phyloP scores from a whole-genome alignment of 1,140 invertebrate genomes.

The Phocides pigmalion region DNA sequence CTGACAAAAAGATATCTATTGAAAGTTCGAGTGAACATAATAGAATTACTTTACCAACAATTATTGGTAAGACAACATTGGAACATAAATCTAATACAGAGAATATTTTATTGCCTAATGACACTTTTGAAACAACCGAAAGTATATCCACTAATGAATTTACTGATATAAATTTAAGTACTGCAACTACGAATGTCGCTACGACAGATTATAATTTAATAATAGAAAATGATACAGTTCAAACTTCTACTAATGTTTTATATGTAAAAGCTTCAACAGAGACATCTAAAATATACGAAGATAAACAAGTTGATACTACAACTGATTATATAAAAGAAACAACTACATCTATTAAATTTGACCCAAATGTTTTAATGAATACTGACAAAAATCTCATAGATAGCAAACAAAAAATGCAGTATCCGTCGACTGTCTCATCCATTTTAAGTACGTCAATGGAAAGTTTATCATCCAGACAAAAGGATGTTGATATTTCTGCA shows the following conservation, averaged over 20 bases:
- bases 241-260: neutral
- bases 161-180: neutral
- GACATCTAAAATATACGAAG: neutral
- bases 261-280: neutral
- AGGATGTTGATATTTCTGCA: conserved; percentile 73
- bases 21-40: no score
- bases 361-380: neutral
- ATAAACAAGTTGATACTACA: neutral
- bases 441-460: conserved; percentile 61
- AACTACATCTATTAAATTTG: neutral
- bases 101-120: neutral
- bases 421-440: conserved; percentile 46
- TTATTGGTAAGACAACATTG: neutral
- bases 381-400: conserved; percentile 6
- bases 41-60: neutral
- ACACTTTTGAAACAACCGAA: neutral
- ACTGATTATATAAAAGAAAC: neutral
- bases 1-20: no score
- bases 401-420: conserved; percentile 16
- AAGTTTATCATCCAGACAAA: conserved; percentile 69
- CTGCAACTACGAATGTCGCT: conserved; percentile 1
- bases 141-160: neutral
- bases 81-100: neutral
- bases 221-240: neutral
- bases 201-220: neutral